Base-by-base conservation (phyloP, 2,113 vertebrate genomes). In the Callopanchax toddi region DNA sequence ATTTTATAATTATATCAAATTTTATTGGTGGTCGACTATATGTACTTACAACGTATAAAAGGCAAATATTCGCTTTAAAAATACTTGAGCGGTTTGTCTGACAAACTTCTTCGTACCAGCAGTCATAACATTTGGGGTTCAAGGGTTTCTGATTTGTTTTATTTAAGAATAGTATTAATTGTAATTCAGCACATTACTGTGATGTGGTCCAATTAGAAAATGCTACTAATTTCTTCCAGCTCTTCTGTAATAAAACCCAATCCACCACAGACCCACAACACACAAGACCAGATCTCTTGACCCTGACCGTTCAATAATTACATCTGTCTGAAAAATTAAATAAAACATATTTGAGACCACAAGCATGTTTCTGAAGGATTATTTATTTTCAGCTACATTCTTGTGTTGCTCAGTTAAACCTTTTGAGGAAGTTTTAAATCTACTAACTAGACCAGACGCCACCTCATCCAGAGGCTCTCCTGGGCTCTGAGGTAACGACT, bases 391-490 rank as follows among this genome's bases (percentile, higher is more conserved):
- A 39, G 66, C 58, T 32, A 37, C 1, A 44, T 83, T 78, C 51
- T 60, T 60, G 37, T 70, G 68, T 75, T 53, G 11, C 45, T 62
- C 37, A n/a, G 60, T 57, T 74, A 64, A 84, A 57, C 49, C 72
- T 58, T 81, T 29, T 15, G 40, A 63, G 50, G 48, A 34, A 63
- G 54, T 80, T 84, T 36, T 84, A 87, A 83, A 89, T 87, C 82
- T 67, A 68, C 80, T 81, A 87, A 87, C 81, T 67, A 68, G 76
- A 77, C 64, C 67, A 57, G 74, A 87, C 73, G 85, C 78, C 79
- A 82, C 60, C 80, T 88, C 80, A 87, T 87, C 72, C 76, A 68
- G 60, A 49, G 61, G 73, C 78, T 86, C 83, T 81, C 83, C 58
- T 46, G 85, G 84, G 78, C 72, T 83, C 75, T 68, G 57, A 78